These are phyloP conservation scores for Drosophila nikananu DNA, from an alignment of 1,140 invertebrate species.

Conservation along the genomic window DNA sequence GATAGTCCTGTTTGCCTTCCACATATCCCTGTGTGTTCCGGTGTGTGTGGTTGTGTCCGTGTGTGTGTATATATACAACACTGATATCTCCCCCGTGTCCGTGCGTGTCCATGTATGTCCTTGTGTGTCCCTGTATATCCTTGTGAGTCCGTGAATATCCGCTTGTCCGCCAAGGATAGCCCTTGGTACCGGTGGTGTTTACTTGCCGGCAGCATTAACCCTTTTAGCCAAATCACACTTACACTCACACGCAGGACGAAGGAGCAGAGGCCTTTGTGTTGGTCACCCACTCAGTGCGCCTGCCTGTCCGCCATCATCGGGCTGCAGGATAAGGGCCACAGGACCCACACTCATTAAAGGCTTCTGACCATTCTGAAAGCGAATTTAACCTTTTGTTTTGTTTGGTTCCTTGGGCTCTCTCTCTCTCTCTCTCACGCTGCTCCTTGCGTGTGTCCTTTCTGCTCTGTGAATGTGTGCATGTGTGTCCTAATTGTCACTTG, in stretches of 20 bases:
- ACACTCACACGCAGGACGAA: slow-evolving; percentile 15
- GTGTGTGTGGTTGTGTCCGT: neutral
- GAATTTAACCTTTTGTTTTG: slow-evolving; percentile 80
- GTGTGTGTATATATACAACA: neutral
- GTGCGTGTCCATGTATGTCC: neutral
- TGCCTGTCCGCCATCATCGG: slow-evolving; percentile 71
- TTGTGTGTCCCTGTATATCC: neutral
- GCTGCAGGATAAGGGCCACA: neutral
- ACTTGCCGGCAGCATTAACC: slow-evolving; percentile 77
- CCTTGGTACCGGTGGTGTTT: slow-evolving; percentile 80
- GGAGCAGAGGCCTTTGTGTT: slow-evolving; percentile 38
- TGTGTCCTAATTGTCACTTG: slow-evolving; percentile 76
- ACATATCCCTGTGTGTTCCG: neutral
- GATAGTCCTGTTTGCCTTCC: slow-evolving; percentile 27
- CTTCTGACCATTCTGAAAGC: slow-evolving; percentile 82
- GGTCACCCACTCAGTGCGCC: slow-evolving; percentile 77
- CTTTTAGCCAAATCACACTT: slow-evolving; percentile 50
- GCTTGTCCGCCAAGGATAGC: slow-evolving; percentile 35
- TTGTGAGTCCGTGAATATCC: slow-evolving; percentile 12
- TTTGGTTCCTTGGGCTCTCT: slow-evolving; percentile 20
- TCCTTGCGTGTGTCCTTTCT: slow-evolving; percentile 13
- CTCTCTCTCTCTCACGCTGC: neutral
- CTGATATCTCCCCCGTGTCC: neutral
- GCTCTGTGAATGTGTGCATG: slow-evolving; percentile 9
- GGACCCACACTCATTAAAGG: slow-evolving; percentile 68